A percentile compares a stretch with the other conserved stretches of the same genome.
These are phyloP conservation scores for Bradypodion ventrale DNA, from an alignment of 2,797 vertebrate genomes.

Conservation along the genomic window DNA sequence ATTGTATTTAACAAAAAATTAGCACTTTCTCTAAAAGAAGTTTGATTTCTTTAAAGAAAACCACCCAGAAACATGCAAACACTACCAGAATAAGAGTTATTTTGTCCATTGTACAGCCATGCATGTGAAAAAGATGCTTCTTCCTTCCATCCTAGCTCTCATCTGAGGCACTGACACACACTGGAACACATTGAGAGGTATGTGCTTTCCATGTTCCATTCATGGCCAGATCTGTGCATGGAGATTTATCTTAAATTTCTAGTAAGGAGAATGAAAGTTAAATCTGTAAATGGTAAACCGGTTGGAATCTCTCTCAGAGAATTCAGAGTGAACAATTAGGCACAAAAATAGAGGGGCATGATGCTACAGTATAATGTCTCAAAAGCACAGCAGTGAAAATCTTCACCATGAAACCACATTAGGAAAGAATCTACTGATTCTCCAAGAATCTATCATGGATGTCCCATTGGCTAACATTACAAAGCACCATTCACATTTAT, in stretches of 20 bases:
- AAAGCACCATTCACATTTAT: too few species aligned
- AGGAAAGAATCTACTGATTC: too few species aligned
- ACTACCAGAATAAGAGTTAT: neutral
- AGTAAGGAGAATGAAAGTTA: neutral
- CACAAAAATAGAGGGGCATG: neutral
- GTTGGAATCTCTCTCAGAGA: neutral
- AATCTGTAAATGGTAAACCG: neutral
- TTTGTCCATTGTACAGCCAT: neutral
- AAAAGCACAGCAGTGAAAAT: too few species aligned
- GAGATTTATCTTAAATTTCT: neutral
- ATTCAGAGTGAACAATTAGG: neutral
- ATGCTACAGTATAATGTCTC: too few species aligned
- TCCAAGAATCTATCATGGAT: too few species aligned
- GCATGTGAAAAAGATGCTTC: neutral
- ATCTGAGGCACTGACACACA: neutral
- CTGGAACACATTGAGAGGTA: too few species aligned
- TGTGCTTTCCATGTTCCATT: neutral
- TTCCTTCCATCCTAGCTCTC: neutral
- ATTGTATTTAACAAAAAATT: neutral
- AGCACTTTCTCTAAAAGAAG: neutral
- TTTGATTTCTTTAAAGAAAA: neutral
- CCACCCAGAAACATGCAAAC: too few species aligned
- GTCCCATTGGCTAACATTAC: too few species aligned
- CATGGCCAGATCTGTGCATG: neutral
- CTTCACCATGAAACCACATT: too few species aligned